Evolutionary conservation across 2,888 invertebrate species (phyloP), one percentile per base, ranked within the genome.

Genomic region (Hipparchia sbordonii): DNA sequence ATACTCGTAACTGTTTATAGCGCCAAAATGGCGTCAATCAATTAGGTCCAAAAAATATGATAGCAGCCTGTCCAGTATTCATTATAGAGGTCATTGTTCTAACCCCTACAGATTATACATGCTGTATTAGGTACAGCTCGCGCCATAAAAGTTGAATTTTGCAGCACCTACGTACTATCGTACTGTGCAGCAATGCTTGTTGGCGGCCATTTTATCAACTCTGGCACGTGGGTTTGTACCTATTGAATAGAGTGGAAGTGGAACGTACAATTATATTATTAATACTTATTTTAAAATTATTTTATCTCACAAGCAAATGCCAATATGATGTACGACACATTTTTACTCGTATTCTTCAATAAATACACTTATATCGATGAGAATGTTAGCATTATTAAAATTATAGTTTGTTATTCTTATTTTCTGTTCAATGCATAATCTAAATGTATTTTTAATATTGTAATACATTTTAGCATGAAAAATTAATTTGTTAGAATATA

Each of bases 251-350:
- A 82, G 82, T 88, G 87, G 86, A 90, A 90, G 82, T 88, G 87
- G 86, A 90, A 90, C 85, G 84, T 86, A 81, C 80, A 79, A 75
- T 80, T 79, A 81, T 45, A 77, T 76, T 45, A 77, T 76, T 83
- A 80, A 80, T 82, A 84, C 80, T 82, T 85, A 82, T 72, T 72
- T 76, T 74, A 74, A 74, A 69, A 81, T 80, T 82, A 83, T 46
- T 79, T 62, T 80, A 84, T 82, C 71, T 71, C 63, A 70, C 72
- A 71, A 72, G 67, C 81, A 92, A 92, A 92, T 92, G 92, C 92
- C 91, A 92, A 92, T 82, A 86, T 80, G 83, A 85, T 84, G 92
- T 92, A 92, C 92, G 92, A 92, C 92, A 89, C 77, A 79, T 79
- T 80, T 74, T 76, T 62, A 79, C 68, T 69, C 23, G 67, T 65